Evolutionary conservation across 2,888 invertebrate genomes (phyloP).

Genomic region (Temnothorax rugatulus): DNA sequence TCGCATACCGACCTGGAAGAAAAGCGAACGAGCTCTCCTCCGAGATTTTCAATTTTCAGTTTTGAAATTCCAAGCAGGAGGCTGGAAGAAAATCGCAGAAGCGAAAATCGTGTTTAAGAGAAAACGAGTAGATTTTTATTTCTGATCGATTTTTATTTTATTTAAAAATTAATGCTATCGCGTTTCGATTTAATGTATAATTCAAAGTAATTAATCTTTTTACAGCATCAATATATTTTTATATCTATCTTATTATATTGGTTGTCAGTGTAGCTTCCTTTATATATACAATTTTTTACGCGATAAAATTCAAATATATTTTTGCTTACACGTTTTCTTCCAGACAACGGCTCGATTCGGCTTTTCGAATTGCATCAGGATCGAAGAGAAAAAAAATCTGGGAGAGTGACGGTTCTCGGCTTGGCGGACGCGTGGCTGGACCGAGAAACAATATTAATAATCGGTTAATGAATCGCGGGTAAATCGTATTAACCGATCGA

Average conservation of each 20-base stretch:
- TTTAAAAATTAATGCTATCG: neutral
- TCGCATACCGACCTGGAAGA: neutral
- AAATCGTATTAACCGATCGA: slow-evolving; percentile 81
- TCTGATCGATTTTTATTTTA: neutral
- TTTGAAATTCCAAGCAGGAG: neutral
- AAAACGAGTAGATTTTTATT: neutral
- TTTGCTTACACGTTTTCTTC: neutral
- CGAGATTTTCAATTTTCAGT: slow-evolving; percentile 5
- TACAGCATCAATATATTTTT: neutral
- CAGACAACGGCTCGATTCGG: slow-evolving; percentile 7
- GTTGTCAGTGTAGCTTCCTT: neutral
- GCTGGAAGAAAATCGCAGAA: neutral
- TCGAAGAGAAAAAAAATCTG: slow-evolving; percentile 41
- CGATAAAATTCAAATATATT: neutral
- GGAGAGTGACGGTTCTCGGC: slow-evolving; percentile 72
- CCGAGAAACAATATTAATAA: slow-evolving; percentile 85
- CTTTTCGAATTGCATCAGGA: neutral
- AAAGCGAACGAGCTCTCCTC: slow-evolving; percentile 3
- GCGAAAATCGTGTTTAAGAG: neutral
- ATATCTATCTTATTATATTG: neutral
- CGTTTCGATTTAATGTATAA: neutral
- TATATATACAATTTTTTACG: neutral
- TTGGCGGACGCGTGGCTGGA: slow-evolving; percentile 85
- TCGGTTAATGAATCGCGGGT: slow-evolving; percentile 79
- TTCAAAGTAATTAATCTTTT: neutral